Evolutionary conservation across 2,797 vertebrate species (phyloP).

Genomic region (Epinephelus malabaricus): DNA sequence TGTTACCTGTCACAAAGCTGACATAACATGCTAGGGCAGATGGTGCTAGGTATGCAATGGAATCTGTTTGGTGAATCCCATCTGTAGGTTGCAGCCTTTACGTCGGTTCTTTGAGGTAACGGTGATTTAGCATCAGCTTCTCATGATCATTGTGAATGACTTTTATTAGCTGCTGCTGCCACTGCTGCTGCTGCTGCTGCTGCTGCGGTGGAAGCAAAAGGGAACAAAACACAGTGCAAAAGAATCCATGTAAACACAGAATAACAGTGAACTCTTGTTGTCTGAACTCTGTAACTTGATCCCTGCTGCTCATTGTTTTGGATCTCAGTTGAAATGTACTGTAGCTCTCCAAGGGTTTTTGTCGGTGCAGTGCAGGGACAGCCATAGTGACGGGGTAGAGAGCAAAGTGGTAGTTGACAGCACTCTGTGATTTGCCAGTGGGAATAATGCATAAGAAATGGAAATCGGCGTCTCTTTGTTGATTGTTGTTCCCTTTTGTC

Average conservation of each 20-base stretch:
- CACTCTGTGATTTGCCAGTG: conserved; percentile 75
- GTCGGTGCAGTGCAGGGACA: conserved; percentile 73
- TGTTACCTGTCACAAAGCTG: conserved; percentile 79
- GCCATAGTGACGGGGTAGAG: conserved; percentile 62
- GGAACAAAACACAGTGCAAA: conserved; percentile 72
- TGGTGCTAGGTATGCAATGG: conserved; percentile 65
- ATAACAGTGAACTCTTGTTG: conserved; percentile 67
- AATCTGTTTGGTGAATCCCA: conserved; percentile 68
- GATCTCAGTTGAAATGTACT: conserved; percentile 70
- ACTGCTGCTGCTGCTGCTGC: not conserved
- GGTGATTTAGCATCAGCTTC: conserved; percentile 33
- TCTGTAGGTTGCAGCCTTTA: conserved; percentile 54
- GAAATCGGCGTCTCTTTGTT: conserved; percentile 84
- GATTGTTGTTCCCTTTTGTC: conserved; percentile 88
- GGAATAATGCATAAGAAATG: conserved; percentile 83
- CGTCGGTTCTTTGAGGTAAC: conserved; percentile 4
- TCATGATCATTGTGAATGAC: conserved; percentile 29
- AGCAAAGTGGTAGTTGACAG: conserved; percentile 79
- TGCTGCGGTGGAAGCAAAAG: conserved; percentile 41
- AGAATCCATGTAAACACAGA: conserved; percentile 73
- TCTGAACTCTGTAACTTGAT: conserved; percentile 74
- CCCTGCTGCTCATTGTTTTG: conserved; percentile 67
- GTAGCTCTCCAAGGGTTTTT: conserved; percentile 74
- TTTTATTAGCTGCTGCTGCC: conserved; percentile 37
- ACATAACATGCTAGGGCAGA: conserved; percentile 74